Evolutionary conservation across 2,113 vertebrate genomes (phyloP).

Genomic region (Stigmatopora nigra): DNA sequence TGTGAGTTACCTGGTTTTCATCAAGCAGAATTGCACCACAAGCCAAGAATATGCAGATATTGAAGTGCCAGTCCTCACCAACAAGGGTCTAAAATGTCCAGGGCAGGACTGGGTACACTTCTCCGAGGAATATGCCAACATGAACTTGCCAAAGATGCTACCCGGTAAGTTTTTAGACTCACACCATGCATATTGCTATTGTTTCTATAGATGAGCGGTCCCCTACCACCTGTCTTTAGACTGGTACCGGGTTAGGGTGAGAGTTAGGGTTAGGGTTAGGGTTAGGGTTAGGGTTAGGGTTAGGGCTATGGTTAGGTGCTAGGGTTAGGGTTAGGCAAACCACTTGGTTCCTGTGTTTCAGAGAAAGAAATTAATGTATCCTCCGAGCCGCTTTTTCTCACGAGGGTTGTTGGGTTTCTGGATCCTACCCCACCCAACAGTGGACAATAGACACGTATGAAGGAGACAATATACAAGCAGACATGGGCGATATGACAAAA

Average conservation of each 20-base stretch:
- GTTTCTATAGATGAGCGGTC: not conserved
- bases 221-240: no score
- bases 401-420: no score
- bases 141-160: slow-evolving; percentile 57
- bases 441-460: not conserved
- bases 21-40: slow-evolving; percentile 65
- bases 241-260: no score
- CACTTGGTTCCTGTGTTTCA: no score
- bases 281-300: no score
- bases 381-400: no score
- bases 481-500: no score
- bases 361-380: no score
- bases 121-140: slow-evolving; percentile 67
- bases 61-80: slow-evolving; percentile 68
- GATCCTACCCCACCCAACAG: not conserved
- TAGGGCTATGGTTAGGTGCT: no score
- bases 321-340: no score
- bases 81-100: slow-evolving; percentile 61
- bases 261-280: no score
- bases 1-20: slow-evolving; percentile 73
- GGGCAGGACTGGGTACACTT: slow-evolving; percentile 62
- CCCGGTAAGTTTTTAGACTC: slow-evolving; percentile 53
- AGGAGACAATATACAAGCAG: no score
- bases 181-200: not conserved
- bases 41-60: slow-evolving; percentile 48